Percentiles rank a stretch among this genome's conserved stretches.
phyloP scores from a whole-genome alignment of 2,797 vertebrate species.

The Octomys mimax region DNA sequence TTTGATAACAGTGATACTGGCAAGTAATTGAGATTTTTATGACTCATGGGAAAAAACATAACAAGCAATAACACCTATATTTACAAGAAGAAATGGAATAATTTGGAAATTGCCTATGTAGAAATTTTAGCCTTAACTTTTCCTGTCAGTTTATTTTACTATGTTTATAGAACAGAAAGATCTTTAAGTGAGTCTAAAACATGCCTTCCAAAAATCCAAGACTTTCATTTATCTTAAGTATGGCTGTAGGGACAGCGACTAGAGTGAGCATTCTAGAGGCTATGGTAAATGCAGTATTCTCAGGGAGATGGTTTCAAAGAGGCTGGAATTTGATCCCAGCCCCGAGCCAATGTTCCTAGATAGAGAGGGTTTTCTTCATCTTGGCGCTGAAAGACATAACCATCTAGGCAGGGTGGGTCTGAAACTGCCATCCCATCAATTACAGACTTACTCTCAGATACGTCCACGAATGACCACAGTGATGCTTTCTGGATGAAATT shows the following conservation, averaged over 20 bases:
- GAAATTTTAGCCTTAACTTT: slow-evolving; percentile 27
- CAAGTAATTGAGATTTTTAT: not conserved
- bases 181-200: slow-evolving; percentile 22
- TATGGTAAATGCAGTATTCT: not conserved
- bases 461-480: not conserved
- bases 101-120: not conserved
- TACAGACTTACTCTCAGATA: slow-evolving; percentile 19
- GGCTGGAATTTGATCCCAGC: not conserved
- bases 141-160: not conserved
- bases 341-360: not conserved
- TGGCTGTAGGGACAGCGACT: not conserved
- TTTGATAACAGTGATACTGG: not conserved
- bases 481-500: not conserved
- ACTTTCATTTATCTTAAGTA: not conserved
- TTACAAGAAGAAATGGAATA: not conserved
- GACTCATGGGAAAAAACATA: not conserved
- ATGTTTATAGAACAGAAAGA: not conserved
- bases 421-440: not conserved
- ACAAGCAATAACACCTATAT: not conserved
- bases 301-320: not conserved
- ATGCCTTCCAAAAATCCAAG: not conserved
- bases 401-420: fast-evolving
- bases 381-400: not conserved
- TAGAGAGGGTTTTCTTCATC: not conserved
- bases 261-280: not conserved